Evolutionary conservation across 2,113 vertebrate species (phyloP).

Genomic region (Peucedramus taeniatus): DNA sequence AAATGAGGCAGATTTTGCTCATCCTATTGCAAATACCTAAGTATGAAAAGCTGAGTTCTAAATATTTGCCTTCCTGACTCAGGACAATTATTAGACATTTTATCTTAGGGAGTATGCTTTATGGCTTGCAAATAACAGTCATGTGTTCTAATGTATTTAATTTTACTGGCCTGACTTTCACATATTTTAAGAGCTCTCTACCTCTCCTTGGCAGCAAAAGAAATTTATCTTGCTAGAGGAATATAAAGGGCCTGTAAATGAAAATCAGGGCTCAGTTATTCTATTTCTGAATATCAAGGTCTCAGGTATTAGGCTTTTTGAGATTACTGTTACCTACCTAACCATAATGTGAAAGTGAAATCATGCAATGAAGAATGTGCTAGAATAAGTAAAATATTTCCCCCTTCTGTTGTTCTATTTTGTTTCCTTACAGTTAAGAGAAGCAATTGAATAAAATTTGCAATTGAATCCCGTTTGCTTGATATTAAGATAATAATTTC

Average conservation of each 20-base stretch:
- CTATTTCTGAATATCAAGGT: neutral
- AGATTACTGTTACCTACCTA: conserved; percentile 53
- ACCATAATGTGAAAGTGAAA: conserved; percentile 61
- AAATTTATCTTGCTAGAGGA: conserved; percentile 24
- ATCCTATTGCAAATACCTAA: neutral
- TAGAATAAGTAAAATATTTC: conserved; percentile 58
- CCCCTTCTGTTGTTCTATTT: conserved; percentile 24
- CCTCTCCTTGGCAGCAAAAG: neutral
- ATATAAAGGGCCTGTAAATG: conserved; percentile 27
- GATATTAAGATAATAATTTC: conserved; percentile 74
- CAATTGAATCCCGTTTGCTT: conserved; percentile 61
- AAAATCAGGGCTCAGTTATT: conserved; percentile 34
- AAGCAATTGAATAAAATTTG: conserved; percentile 63
- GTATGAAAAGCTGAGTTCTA: conserved; percentile 10
- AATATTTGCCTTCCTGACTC: conserved; percentile 34
- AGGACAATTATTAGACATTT: conserved; percentile 43
- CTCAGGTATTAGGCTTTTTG: neutral
- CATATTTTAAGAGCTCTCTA: conserved; percentile 35
- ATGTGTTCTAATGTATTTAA: conserved; percentile 52
- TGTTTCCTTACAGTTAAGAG: conserved; percentile 58
- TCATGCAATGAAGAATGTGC: conserved; percentile 60
- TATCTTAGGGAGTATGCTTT: conserved; percentile 25
- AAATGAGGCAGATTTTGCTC: conserved; percentile 10
- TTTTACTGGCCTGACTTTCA: conserved; percentile 34
- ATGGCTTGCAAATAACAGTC: conserved; percentile 39